Conservation (phyloP, 64 coral and sea anemone genomes). For the Dendrophyllia cribrosa region DNA sequence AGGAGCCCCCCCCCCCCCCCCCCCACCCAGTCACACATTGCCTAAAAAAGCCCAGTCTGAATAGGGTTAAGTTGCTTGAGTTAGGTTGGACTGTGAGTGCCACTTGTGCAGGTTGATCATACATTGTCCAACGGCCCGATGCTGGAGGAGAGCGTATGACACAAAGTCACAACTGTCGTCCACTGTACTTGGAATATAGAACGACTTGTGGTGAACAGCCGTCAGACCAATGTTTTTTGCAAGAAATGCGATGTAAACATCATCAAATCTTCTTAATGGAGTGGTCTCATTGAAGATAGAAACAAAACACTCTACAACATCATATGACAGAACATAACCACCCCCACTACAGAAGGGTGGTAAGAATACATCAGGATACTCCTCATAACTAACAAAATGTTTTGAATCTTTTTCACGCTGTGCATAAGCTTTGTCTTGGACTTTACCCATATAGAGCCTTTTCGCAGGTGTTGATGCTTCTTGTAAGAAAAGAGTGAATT, state of each 20-base stretch:
- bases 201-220: slow-evolving; percentile 1
- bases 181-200: background rate
- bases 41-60: no score
- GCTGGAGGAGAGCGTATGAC: slow-evolving; percentile 50
- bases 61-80: no score
- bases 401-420: slow-evolving; percentile 3
- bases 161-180: slow-evolving; percentile 42
- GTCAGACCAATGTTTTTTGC: slow-evolving; percentile 21
- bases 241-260: slow-evolving; percentile 65
- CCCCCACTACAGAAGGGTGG: no score
- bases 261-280: slow-evolving; percentile 62
- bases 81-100: no score
- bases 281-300: slow-evolving; percentile 33
- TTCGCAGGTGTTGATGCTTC: background rate
- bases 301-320: slow-evolving; percentile 24
- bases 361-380: slow-evolving; percentile 8
- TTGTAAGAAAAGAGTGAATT: slow-evolving; percentile 27
- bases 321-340: no score
- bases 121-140: slow-evolving; percentile 57
- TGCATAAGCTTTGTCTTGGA: slow-evolving; percentile 1
- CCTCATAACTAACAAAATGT: slow-evolving; percentile 13
- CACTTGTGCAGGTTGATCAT: slow-evolving; percentile 24
- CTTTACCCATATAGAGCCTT: slow-evolving; percentile 62
- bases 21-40: no score
- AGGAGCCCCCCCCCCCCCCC: no score